Evolutionary conservation across 2,113 vertebrate species (phyloP).

Genomic region (Vulpes lagopus): DNA sequence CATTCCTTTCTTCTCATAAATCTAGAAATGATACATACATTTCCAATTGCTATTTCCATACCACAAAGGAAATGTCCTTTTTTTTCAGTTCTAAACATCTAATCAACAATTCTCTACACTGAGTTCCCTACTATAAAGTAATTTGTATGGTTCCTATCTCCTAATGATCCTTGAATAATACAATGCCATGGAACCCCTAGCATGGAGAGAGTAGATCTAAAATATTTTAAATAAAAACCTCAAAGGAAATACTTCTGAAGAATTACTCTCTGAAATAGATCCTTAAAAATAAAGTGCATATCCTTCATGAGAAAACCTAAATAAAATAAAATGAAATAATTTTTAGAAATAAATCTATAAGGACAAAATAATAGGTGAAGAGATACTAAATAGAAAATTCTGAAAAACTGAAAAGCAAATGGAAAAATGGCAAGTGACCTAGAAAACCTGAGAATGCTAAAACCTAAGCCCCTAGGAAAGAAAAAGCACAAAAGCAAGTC

Average conservation of each 20-base stretch:
- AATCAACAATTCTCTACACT: neutral
- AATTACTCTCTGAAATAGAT: neutral
- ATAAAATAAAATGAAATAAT: neutral
- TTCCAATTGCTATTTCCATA: neutral
- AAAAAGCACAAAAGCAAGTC: neutral
- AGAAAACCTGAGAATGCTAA: slow-evolving; percentile 3
- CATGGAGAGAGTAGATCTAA: neutral
- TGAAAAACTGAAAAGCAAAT: neutral
- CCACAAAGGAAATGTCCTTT: neutral
- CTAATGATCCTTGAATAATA: neutral
- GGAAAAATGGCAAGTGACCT: neutral
- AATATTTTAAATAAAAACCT: slow-evolving; percentile 27
- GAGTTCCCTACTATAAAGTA: neutral
- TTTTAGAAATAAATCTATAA: neutral
- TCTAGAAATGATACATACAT: neutral
- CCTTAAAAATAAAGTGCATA: neutral
- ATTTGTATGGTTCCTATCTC: neutral
- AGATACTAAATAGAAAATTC: neutral
- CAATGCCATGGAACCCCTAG: neutral
- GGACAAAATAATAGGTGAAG: neutral
- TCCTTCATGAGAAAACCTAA: neutral
- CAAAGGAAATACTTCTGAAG: neutral
- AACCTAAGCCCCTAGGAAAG: neutral
- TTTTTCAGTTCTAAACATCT: neutral
- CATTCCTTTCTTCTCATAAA: neutral